Conservation (phyloP, 1,140 invertebrate species). For the Cepaea nemoralis region DNA sequence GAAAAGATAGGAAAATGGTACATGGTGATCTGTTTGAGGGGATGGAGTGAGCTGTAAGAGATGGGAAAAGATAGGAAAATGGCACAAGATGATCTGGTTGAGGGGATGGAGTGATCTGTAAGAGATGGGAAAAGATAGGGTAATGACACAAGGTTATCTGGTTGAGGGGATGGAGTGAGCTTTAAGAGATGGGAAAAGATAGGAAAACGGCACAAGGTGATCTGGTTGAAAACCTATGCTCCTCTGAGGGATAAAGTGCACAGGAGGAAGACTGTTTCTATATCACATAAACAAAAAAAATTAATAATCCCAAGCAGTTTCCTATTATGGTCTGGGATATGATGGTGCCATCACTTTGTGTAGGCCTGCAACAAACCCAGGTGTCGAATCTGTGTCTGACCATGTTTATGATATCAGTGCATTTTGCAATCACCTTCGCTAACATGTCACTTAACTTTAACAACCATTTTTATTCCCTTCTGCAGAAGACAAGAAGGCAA, state of each 20-base stretch:
- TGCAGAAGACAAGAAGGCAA: background rate
- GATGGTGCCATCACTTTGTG: too few species aligned
- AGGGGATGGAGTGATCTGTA: background rate
- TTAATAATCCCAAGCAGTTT: too few species aligned
- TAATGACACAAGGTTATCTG: background rate
- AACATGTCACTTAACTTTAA: too few species aligned
- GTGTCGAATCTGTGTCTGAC: too few species aligned
- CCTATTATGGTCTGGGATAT: too few species aligned
- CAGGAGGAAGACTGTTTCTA: too few species aligned
- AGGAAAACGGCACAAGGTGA: background rate
- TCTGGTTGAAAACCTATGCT: too few species aligned
- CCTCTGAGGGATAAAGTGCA: too few species aligned
- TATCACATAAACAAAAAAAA: too few species aligned
- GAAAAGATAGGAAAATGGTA: background rate
- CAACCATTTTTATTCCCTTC: background rate
- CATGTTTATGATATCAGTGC: too few species aligned
- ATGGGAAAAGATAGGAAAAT: background rate
- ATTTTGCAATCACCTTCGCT: too few species aligned
- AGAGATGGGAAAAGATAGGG: background rate
- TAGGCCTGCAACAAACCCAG: too few species aligned
- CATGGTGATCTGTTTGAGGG: background rate
- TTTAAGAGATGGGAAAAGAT: background rate
- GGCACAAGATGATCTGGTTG: background rate
- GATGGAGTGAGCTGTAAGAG: background rate
- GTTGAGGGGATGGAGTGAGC: background rate